A percentile compares a stretch with the other conserved stretches of the same genome.
phyloP scores from a whole-genome alignment of 23 tunicate genomes.

The Halocynthia roretzi region DNA sequence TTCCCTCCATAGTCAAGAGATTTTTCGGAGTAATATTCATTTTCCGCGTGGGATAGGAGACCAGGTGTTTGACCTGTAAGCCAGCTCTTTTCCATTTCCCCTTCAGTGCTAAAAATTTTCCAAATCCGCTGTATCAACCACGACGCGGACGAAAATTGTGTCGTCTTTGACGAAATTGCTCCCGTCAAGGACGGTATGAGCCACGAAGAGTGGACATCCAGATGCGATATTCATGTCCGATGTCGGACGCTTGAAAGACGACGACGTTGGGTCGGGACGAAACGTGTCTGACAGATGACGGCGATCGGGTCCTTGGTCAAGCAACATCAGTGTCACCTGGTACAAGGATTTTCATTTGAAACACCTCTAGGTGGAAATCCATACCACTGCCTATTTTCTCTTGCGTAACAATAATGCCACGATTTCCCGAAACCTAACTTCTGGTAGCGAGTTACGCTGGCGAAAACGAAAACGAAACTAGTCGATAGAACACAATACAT shows the following conservation, averaged over 20 bases:
- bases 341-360: not conserved
- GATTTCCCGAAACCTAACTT: not conserved
- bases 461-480: too few species aligned
- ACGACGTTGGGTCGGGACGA: constrained; percentile 86
- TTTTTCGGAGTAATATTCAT: too few species aligned
- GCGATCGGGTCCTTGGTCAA: constrained; percentile 74
- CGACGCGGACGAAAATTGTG: constrained; percentile 51
- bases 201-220: constrained; percentile 86
- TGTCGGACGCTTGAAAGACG: constrained; percentile 76
- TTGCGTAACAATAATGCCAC: not conserved
- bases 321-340: constrained; percentile 86
- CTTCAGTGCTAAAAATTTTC: constrained; percentile 44
- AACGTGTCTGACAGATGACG: constrained; percentile 86
- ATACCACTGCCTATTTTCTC: not conserved
- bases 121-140: constrained; percentile 65
- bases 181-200: constrained; percentile 70
- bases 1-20: too few species aligned
- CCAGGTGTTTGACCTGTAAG: too few species aligned
- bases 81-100: not conserved
- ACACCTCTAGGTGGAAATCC: too few species aligned
- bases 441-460: too few species aligned
- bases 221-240: constrained; percentile 98
- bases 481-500: too few species aligned
- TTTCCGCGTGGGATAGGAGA: too few species aligned
- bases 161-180: constrained; percentile 76